These are phyloP conservation scores for Alitta virens DNA, from an alignment of 2,888 invertebrate genomes.

Conservation along the genomic window DNA sequence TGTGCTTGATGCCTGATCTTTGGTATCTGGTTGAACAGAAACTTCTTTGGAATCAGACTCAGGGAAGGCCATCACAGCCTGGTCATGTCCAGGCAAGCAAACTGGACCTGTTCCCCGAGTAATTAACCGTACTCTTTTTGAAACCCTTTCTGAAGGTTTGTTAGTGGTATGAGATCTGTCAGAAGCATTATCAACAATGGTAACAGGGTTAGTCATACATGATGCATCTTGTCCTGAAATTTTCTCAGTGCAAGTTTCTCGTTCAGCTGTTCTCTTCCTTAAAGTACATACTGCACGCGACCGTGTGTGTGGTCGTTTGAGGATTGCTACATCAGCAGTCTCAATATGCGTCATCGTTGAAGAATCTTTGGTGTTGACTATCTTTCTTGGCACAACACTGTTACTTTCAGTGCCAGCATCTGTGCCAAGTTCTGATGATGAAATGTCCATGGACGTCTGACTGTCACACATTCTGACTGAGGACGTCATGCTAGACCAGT, in stretches of 20 bases:
- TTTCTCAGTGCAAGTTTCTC: not conserved
- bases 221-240: not conserved
- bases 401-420: too few species aligned
- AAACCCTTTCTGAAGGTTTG: too few species aligned
- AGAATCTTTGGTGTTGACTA: not conserved
- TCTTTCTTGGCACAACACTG: not conserved
- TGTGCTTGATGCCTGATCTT: not conserved
- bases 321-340: conserved; percentile 7
- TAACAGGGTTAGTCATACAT: not conserved
- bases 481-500: not conserved
- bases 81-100: too few species aligned
- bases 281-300: conserved; percentile 1
- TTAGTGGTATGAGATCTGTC: not conserved
- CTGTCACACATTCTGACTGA: too few species aligned
- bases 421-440: too few species aligned
- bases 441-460: too few species aligned
- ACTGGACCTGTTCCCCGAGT: too few species aligned
- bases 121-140: too few species aligned
- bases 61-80: too few species aligned
- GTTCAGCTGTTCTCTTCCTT: not conserved
- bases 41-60: too few species aligned
- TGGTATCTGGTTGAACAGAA: not conserved
- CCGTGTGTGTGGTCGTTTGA: conserved; percentile 18
- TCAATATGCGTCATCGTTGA: conserved; percentile 8
- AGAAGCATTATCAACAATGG: not conserved